Base-by-base conservation (phyloP, 1,140 invertebrate genomes). In the Hestina assimilis region DNA sequence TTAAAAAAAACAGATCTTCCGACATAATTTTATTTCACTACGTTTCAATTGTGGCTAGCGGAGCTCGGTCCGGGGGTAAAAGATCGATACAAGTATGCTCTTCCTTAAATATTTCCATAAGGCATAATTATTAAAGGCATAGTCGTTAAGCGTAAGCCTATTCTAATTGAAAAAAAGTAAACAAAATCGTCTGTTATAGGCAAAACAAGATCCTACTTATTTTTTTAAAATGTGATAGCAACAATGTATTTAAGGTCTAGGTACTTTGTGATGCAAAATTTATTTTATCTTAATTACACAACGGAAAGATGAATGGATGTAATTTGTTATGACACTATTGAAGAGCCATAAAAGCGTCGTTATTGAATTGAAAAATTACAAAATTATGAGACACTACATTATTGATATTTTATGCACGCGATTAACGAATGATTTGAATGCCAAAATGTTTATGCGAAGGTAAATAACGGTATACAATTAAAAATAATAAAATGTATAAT, bases 251-350 rank as follows among this genome's bases (percentile, higher is more conserved):
- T 28, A 33, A 29, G 28, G 29, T 33, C 17, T 29, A n/a, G n/a
- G n/a, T n/a, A 14, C 33, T 23, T 23, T 33, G 42, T 38, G 11
- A 28, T 40, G 43, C 31, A 43, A 29, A 20, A 48, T 76, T 63
- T 56, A 41, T 63, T 63, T 63, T 48, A 60, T 58, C 57, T 59
- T 61, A 69, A 63, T 72, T 68, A 56, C 45, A 43, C 58, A 23
- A 60, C 54, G 53, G 57, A 59, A 53, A 46, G 59, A 35, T 31
- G 46, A 53, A 48, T 57, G 51, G 48, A 29, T 48, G 52, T 53
- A 42, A 56, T 61, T 59, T 66, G 55, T 69, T 68, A 66, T 58
- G 59, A 66, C 63, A 62, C 29, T 41, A 48, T 21, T 19, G 57
- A 63, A 57, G 61, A 58, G 48, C 41, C 59, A 38, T 12, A 52